Conservation (phyloP, 1,140 invertebrate species). For the Drosophila pachea region DNA sequence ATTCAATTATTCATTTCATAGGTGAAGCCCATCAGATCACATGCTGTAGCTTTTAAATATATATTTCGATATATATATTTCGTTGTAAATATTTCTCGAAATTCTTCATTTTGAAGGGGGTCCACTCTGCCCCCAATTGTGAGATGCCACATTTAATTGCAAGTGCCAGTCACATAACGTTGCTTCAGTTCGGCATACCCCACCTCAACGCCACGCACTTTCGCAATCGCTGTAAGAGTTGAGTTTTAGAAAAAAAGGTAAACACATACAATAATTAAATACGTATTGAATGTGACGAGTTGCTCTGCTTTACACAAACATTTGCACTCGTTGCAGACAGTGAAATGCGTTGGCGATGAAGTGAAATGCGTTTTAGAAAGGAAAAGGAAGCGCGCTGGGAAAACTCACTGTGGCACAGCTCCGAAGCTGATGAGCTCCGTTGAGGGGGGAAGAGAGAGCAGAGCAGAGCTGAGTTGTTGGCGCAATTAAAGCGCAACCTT, state of each 20-base stretch:
- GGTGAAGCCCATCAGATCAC: no score
- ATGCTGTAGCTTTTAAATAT: no score
- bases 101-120: no score
- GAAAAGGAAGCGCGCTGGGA: conserved; percentile 48
- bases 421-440: neutral
- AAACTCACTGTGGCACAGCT: conserved; percentile 7
- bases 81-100: no score
- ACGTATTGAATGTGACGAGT: conserved; percentile 25
- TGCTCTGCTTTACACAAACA: conserved; percentile 50
- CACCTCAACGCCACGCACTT: neutral
- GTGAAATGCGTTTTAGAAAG: conserved; percentile 69
- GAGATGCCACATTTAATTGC: no score
- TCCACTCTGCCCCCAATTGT: no score
- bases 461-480: conserved; percentile 12
- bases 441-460: neutral
- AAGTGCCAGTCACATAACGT: no score
- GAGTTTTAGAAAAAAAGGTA: neutral
- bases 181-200: neutral
- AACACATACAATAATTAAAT: conserved; percentile 2
- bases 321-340: conserved; percentile 37
- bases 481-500: conserved; percentile 59
- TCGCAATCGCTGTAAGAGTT: neutral
- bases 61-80: no score
- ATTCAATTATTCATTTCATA: no score
- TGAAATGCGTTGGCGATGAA: conserved; percentile 20